Conservation (phyloP, 2,797 vertebrate genomes). For the Erpetoichthys calabaricus region DNA sequence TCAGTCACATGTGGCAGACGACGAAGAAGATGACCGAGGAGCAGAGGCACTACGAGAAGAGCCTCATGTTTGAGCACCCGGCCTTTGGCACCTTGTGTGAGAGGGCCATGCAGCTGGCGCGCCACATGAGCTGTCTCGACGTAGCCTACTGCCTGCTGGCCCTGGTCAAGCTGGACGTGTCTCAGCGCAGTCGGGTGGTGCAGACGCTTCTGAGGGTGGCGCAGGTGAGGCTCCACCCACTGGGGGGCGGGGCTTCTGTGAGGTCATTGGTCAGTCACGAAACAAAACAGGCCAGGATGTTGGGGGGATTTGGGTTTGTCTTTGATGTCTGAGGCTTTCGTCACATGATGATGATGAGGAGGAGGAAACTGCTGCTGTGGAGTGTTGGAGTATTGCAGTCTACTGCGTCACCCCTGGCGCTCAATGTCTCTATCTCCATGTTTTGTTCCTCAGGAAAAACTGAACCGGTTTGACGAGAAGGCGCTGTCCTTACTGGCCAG, state of each 20-base stretch:
- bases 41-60: slow-evolving; percentile 52
- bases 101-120: slow-evolving; percentile 28
- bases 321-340: not conserved
- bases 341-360: not conserved
- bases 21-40: slow-evolving; percentile 51
- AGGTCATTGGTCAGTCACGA: too few species aligned
- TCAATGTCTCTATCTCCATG: too few species aligned
- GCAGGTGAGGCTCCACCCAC: slow-evolving; percentile 48
- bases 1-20: slow-evolving; percentile 54
- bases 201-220: slow-evolving; percentile 64
- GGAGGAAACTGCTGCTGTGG: too few species aligned
- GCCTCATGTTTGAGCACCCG: slow-evolving; percentile 63
- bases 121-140: slow-evolving; percentile 28
- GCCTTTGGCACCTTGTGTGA: slow-evolving; percentile 53
- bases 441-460: slow-evolving; percentile 49
- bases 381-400: too few species aligned
- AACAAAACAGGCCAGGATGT: too few species aligned
- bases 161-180: slow-evolving; percentile 54
- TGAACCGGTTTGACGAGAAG: slow-evolving; percentile 65
- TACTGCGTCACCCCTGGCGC: too few species aligned
- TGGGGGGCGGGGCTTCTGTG: not conserved
- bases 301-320: not conserved
- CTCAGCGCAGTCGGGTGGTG: slow-evolving; percentile 59
- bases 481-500: slow-evolving; percentile 59
- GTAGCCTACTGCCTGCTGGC: slow-evolving; percentile 57